Evolutionary conservation across 2,888 invertebrate genomes (phyloP).

Genomic region (Volucella inflata): DNA sequence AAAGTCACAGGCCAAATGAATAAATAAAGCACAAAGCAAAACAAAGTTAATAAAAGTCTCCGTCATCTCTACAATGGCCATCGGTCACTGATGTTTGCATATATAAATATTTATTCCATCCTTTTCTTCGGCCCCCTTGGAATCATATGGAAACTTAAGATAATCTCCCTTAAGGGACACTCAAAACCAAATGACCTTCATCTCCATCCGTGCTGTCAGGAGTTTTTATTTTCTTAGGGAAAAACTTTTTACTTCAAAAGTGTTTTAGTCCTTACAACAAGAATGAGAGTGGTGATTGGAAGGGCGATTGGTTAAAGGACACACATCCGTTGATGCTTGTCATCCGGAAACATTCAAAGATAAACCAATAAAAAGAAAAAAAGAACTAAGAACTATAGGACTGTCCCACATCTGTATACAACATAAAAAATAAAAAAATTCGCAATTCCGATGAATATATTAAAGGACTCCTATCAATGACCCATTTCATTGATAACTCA

Average conservation of each 20-base stretch:
- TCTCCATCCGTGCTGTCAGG: conserved; percentile 44
- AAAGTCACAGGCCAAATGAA: conserved; percentile 53
- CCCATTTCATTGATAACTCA: conserved; percentile 57
- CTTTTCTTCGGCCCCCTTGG: conserved; percentile 6
- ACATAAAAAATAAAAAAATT: background rate
- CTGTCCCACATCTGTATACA: background rate
- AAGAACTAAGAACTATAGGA: background rate
- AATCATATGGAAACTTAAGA: conserved; percentile 34
- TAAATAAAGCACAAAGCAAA: conserved; percentile 68
- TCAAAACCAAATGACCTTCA: conserved; percentile 34
- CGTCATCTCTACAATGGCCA: conserved; percentile 28
- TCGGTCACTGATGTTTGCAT: conserved; percentile 62
- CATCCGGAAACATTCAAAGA: conserved; percentile 60
- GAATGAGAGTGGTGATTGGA: conserved; percentile 10
- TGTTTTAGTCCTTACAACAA: conserved; percentile 10
- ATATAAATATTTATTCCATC: conserved; percentile 56
- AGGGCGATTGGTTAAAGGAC: conserved; percentile 36
- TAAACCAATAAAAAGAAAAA: conserved; percentile 57
- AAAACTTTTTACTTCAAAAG: conserved; percentile 57
- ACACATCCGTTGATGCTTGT: conserved; percentile 56
- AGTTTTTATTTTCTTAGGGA: conserved; percentile 6
- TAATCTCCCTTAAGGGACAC: background rate
- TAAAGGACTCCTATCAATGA: conserved; percentile 43
- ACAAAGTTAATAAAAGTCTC: conserved; percentile 56
- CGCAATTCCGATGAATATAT: conserved; percentile 37